These are phyloP conservation scores for Ladona fulva DNA, from an alignment of 1,140 invertebrate species.

Conservation along the genomic window DNA sequence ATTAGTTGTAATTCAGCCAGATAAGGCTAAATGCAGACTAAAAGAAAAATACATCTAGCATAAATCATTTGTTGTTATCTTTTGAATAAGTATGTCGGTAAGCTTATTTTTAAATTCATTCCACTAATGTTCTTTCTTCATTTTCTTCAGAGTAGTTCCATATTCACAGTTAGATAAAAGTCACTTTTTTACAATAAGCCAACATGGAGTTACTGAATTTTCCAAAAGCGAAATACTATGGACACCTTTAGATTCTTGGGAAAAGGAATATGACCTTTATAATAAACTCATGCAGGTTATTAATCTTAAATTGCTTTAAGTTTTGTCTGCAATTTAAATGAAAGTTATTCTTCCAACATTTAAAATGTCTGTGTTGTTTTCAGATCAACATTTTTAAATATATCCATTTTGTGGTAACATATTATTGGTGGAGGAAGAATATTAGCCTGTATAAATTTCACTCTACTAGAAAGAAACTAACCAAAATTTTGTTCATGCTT, in stretches of 20 bases:
- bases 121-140: neutral
- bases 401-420: conserved; percentile 72
- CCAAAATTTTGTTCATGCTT: conserved; percentile 59
- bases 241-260: conserved; percentile 57
- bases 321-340: neutral
- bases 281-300: conserved; percentile 50
- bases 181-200: conserved; percentile 58
- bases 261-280: conserved; percentile 58
- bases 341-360: neutral
- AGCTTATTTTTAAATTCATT: neutral
- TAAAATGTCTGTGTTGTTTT: conserved; percentile 21
- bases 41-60: too few species aligned
- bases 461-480: conserved; percentile 45
- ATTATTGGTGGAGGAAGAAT: conserved; percentile 70
- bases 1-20: too few species aligned
- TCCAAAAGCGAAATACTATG: conserved; percentile 52
- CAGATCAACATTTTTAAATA: conserved; percentile 61
- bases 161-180: conserved; percentile 50
- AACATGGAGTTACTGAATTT: conserved; percentile 58
- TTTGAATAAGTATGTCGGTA: too few species aligned
- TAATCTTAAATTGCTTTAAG: conserved; percentile 19
- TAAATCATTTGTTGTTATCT: too few species aligned
- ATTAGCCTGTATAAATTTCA: conserved; percentile 57
- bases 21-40: too few species aligned
- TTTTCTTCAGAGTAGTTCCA: conserved; percentile 46